phyloP scores from a whole-genome alignment of 1,140 invertebrate species.

The Aradophagus sp. region DNA sequence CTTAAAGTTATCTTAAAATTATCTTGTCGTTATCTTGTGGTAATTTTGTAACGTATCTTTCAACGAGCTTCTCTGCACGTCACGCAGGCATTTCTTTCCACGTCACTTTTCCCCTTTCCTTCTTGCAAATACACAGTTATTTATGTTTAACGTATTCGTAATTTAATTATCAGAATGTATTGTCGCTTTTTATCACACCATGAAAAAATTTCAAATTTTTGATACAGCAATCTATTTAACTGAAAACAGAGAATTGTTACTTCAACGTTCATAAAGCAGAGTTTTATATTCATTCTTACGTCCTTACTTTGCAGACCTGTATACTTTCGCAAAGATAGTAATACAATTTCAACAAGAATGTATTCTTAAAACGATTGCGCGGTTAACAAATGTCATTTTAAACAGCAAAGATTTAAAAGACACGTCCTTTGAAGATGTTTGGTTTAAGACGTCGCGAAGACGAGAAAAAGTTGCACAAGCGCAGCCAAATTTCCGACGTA shows the following conservation, averaged over 20 bases:
- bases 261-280: too few species aligned
- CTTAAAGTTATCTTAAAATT: too few species aligned
- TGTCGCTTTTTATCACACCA: constrained; percentile 9
- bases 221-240: too few species aligned
- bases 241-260: too few species aligned
- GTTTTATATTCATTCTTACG: too few species aligned
- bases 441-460: constrained; percentile 7
- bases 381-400: constrained; percentile 7
- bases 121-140: constrained; percentile 21
- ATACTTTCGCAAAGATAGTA: too few species aligned
- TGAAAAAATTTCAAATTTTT: background rate
- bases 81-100: constrained; percentile 31
- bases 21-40: too few species aligned
- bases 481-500: constrained; percentile 29
- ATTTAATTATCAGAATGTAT: constrained; percentile 15
- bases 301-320: too few species aligned
- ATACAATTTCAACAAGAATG: too few species aligned
- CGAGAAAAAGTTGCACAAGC: constrained; percentile 19
- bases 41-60: too few species aligned
- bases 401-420: constrained; percentile 24
- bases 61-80: constrained; percentile 31
- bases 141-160: background rate
- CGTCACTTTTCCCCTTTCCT: constrained; percentile 13
- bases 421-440: constrained; percentile 25
- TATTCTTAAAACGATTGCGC: too few species aligned